phyloP scores from a whole-genome alignment of 1,140 invertebrate species.

The Aphidius ervi region DNA sequence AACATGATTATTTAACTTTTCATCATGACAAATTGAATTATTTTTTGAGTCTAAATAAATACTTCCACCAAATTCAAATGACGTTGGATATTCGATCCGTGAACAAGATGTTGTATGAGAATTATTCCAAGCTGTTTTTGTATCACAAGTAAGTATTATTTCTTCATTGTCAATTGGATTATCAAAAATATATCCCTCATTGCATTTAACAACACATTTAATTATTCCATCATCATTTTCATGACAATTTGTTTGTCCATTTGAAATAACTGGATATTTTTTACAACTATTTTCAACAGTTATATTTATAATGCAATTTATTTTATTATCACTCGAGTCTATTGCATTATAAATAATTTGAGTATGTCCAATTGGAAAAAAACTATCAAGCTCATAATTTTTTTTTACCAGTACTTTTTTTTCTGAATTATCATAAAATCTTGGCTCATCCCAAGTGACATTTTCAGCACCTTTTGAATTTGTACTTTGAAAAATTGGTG shows the following conservation, averaged over 20 bases:
- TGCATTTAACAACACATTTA: constrained; percentile 58
- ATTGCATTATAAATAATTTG: constrained; percentile 58
- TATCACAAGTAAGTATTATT: constrained; percentile 35
- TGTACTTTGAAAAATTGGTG: constrained; percentile 53
- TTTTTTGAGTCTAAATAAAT: constrained; percentile 38
- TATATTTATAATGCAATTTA: constrained; percentile 59
- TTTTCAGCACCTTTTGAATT: constrained; percentile 40
- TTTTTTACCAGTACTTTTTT: constrained; percentile 42
- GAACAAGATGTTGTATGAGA: constrained; percentile 58
- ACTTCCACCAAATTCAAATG: constrained; percentile 43
- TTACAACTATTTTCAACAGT: constrained; percentile 62
- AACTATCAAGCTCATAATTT: constrained; percentile 26
- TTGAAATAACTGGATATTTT: constrained; percentile 53
- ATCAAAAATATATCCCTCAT: constrained; percentile 60
- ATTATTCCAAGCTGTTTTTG: constrained; percentile 36
- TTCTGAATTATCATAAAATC: constrained; percentile 68
- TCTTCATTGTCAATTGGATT: constrained; percentile 21
- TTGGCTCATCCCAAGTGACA: constrained; percentile 63
- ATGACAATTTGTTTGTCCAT: constrained; percentile 59
- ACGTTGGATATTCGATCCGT: constrained; percentile 43
- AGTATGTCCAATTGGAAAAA: constrained; percentile 59
- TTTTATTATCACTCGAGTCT: constrained; percentile 60
- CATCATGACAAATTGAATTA: constrained; percentile 34
- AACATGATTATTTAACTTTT: constrained; percentile 33
- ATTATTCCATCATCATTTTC: constrained; percentile 42